A percentile compares a stretch with the other conserved stretches of the same genome.
Conservation (phyloP, 2,888 invertebrate species). For the Apotomis turbidana region DNA sequence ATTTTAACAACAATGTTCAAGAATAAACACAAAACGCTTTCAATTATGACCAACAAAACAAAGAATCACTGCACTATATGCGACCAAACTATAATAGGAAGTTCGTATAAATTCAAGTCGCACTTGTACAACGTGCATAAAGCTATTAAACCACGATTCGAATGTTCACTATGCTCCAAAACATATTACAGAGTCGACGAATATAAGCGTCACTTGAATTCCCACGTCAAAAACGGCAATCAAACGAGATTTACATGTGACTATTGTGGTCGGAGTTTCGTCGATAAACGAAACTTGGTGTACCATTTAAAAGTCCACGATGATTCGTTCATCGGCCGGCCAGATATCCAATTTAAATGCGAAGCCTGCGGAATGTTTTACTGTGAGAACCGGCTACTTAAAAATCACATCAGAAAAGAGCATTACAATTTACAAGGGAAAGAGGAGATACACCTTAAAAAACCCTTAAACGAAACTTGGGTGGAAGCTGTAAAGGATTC, state of each 20-base stretch:
- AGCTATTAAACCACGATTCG: slow-evolving; percentile 55
- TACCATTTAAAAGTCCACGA: slow-evolving; percentile 64
- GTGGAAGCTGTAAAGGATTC: slow-evolving; percentile 60
- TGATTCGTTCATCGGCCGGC: slow-evolving; percentile 47
- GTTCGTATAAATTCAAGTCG: slow-evolving; percentile 54
- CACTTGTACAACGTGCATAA: slow-evolving; percentile 61
- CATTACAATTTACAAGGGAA: slow-evolving; percentile 60
- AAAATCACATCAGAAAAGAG: slow-evolving; percentile 62
- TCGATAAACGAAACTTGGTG: slow-evolving; percentile 63
- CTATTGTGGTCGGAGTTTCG: slow-evolving; percentile 63
- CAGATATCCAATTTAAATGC: slow-evolving; percentile 53
- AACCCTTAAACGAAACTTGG: slow-evolving; percentile 68
- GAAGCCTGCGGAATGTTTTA: slow-evolving; percentile 59
- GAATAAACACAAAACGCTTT: slow-evolving; percentile 36
- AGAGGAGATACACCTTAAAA: slow-evolving; percentile 49
- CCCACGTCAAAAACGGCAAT: slow-evolving; percentile 49
- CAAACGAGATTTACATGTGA: slow-evolving; percentile 59
- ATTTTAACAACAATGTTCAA: slow-evolving; percentile 45
- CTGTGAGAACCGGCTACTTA: slow-evolving; percentile 62
- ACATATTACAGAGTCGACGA: slow-evolving; percentile 62
- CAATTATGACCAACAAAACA: slow-evolving; percentile 43
- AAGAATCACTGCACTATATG: slow-evolving; percentile 56
- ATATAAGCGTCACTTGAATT: slow-evolving; percentile 54
- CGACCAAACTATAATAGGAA: slow-evolving; percentile 54
- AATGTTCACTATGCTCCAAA: slow-evolving; percentile 59